phyloP scores from a whole-genome alignment of 2,797 vertebrate species.

The Eidolon dupreanum region DNA sequence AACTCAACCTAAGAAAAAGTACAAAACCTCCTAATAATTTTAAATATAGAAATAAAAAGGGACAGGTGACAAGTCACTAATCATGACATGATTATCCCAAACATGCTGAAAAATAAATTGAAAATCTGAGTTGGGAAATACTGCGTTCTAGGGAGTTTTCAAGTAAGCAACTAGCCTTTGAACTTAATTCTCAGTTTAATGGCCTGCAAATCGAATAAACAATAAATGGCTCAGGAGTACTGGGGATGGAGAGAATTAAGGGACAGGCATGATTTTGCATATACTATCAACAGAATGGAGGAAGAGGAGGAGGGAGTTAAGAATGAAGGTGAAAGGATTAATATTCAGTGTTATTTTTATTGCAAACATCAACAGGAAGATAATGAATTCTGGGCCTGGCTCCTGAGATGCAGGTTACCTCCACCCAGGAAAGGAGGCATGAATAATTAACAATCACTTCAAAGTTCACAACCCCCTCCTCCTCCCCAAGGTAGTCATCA shows the following conservation, averaged over 20 bases:
- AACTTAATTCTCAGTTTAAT: constrained; percentile 74
- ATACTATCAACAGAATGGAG: constrained; percentile 43
- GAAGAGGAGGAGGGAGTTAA: constrained; percentile 58
- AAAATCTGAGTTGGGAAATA: constrained; percentile 25
- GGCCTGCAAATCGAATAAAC: constrained; percentile 68
- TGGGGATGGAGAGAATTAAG: constrained; percentile 62
- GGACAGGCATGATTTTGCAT: constrained; percentile 37
- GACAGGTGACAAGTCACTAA: constrained; percentile 1
- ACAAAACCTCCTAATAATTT: neutral
- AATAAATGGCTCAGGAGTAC: constrained; percentile 51
- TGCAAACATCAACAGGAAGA: constrained; percentile 78
- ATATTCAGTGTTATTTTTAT: constrained; percentile 82
- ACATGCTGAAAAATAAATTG: neutral
- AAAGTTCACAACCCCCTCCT: constrained; percentile 80
- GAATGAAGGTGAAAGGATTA: constrained; percentile 74
- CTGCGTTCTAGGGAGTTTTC: constrained; percentile 19
- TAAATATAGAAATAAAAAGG: neutral
- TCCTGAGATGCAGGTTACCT: constrained; percentile 79
- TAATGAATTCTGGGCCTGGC: constrained; percentile 81
- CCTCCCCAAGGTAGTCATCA: constrained; percentile 77
- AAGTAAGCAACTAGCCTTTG: constrained; percentile 55
- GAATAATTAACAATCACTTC: constrained; percentile 83
- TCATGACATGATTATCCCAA: constrained; percentile 43
- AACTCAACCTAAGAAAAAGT: neutral
- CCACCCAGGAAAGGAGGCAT: constrained; percentile 75